Percentiles rank a stretch among this genome's conserved stretches.
phyloP scores from a whole-genome alignment of 53 echinoderm and acorn worm species.

The Actinopyga echinites region DNA sequence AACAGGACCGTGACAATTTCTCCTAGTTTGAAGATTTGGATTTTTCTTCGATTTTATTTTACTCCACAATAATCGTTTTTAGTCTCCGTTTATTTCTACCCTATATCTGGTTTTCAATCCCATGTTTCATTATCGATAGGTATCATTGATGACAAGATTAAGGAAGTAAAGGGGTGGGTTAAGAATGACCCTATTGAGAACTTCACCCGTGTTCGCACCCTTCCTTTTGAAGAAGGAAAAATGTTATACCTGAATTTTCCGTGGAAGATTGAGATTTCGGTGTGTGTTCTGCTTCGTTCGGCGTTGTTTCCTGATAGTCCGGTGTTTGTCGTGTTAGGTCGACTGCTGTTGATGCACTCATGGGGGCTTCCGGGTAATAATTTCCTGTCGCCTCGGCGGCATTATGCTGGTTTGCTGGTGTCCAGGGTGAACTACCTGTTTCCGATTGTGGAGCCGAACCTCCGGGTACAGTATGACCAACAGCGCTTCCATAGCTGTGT shows the following conservation, averaged over 20 bases:
- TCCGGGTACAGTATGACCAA: not conserved
- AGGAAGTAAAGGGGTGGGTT: too few species aligned
- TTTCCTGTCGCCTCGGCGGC: not conserved
- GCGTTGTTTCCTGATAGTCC: constrained; percentile 25
- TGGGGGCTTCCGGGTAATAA: constrained; percentile 13
- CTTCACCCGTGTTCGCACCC: too few species aligned
- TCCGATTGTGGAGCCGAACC: constrained; percentile 17
- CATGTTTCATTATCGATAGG: too few species aligned
- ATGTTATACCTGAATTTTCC: constrained; percentile 17
- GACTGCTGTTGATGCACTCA: constrained; percentile 32
- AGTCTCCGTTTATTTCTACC: too few species aligned
- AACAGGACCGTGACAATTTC: too few species aligned
- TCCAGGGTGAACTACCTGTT: constrained; percentile 35
- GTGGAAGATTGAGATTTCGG: constrained; percentile 34
- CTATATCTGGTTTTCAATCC: too few species aligned
- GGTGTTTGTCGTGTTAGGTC: constrained; percentile 35
- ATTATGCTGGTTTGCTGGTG: constrained; percentile 2
- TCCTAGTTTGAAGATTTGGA: too few species aligned
- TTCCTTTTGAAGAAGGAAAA: too few species aligned
- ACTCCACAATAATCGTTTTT: too few species aligned
- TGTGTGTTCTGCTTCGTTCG: constrained; percentile 24
- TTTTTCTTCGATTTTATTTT: too few species aligned
- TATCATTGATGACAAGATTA: too few species aligned
- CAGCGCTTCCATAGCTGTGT: constrained; percentile 14
- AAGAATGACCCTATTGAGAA: too few species aligned